A percentile compares a stretch with the other conserved stretches of the same genome.
phyloP scores from a whole-genome alignment of 2,797 vertebrate species.

The Alcedo quadribrachys region DNA sequence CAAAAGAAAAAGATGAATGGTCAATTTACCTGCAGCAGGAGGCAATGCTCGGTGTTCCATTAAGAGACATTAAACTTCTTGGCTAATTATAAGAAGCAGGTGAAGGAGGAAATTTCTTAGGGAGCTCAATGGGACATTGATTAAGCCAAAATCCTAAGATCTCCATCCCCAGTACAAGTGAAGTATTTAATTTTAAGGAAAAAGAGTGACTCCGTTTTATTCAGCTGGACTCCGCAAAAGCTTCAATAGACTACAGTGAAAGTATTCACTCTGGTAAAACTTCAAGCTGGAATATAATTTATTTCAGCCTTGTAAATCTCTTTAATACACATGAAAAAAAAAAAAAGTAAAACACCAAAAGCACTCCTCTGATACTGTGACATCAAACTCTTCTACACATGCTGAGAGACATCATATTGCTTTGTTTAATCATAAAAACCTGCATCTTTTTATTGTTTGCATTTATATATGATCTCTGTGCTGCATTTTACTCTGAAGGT shows the following conservation, averaged over 20 bases:
- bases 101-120: slow-evolving; percentile 20
- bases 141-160: slow-evolving; percentile 47
- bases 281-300: neutral
- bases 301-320: neutral
- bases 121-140: slow-evolving; percentile 56
- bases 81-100: slow-evolving; percentile 42
- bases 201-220: neutral
- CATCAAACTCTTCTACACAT: neutral
- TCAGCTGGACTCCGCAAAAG: neutral
- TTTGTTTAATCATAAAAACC: neutral
- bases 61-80: slow-evolving; percentile 55
- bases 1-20: slow-evolving; percentile 51
- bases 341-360: neutral
- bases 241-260: neutral
- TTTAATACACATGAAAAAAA: neutral
- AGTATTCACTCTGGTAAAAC: neutral
- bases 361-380: neutral
- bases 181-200: slow-evolving; percentile 23
- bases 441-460: neutral
- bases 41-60: slow-evolving; percentile 35
- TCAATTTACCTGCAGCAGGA: slow-evolving; percentile 57
- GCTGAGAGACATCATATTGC: neutral
- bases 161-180: neutral
- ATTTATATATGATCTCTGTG: neutral
- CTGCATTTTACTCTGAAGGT: neutral